These are phyloP conservation scores for Drosophila fungiperda DNA, from an alignment of 2,888 invertebrate species.

Conservation along the genomic window DNA sequence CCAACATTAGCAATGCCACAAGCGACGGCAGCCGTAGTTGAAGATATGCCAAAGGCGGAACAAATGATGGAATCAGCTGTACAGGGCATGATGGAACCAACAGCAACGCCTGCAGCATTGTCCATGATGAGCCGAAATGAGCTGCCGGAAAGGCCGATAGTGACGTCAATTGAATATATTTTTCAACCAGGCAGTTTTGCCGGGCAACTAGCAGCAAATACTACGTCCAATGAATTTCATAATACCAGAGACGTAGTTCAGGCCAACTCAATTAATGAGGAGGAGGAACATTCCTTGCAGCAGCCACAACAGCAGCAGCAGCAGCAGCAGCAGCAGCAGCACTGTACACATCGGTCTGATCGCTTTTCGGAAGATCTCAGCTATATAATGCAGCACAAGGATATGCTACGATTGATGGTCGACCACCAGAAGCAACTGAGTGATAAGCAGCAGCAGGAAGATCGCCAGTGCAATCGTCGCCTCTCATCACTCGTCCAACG, in stretches of 20 bases:
- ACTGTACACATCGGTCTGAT: not conserved
- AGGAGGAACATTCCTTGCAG: not conserved
- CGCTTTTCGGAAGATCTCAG: constrained; percentile 24
- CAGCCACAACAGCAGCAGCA: not conserved
- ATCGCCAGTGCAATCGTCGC: not conserved
- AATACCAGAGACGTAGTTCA: not conserved
- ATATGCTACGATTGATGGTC: constrained; percentile 50
- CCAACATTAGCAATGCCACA: not conserved
- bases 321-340: not conserved
- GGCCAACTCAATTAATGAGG: not conserved
- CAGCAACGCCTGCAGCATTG: not conserved
- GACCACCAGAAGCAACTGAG: constrained; percentile 48
- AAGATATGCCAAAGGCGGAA: not conserved
- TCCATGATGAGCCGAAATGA: not conserved
- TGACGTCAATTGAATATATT: constrained; percentile 31
- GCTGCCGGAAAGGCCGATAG: constrained; percentile 26
- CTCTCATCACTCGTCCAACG: not conserved
- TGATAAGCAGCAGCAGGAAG: constrained; percentile 17
- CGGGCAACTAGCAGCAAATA: not conserved
- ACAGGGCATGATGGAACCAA: not conserved
- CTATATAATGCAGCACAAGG: constrained; percentile 42
- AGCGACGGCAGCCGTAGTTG: not conserved
- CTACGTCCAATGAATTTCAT: not conserved
- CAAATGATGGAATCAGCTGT: not conserved
- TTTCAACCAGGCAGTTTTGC: not conserved